phyloP scores from a whole-genome alignment of 2,797 vertebrate species.

The Brotula barbata region DNA sequence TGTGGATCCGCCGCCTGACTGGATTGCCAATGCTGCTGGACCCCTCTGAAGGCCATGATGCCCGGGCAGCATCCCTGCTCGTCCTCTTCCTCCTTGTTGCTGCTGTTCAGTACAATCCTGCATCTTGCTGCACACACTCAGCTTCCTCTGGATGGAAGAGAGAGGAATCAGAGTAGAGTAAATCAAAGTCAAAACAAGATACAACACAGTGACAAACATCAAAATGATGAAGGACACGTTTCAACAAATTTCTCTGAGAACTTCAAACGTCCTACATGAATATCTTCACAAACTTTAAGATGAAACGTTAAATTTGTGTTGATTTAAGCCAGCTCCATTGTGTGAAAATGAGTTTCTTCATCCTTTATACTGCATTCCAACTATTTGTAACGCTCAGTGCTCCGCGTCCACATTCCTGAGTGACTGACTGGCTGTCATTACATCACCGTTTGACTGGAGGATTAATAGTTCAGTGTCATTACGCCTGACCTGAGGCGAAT shows the following conservation, averaged over 20 bases:
- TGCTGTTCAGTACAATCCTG: conserved; percentile 89
- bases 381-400: conserved; percentile 55
- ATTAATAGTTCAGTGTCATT: conserved; percentile 73
- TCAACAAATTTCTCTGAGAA: too few relatives aligned
- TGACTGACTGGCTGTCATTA: conserved; percentile 71
- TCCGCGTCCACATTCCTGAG: conserved; percentile 66
- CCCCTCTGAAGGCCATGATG: conserved; percentile 76
- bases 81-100: conserved; percentile 82
- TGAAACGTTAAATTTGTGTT: too few relatives aligned
- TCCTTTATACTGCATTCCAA: conserved; percentile 54
- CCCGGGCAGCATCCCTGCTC: conserved; percentile 80
- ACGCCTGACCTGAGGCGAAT: conserved; percentile 70
- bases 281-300: too few relatives aligned
- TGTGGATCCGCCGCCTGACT: conserved; percentile 40
- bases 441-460: conserved; percentile 67
- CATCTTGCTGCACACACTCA: conserved; percentile 92
- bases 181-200: not conserved
- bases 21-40: conserved; percentile 20
- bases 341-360: conserved; percentile 44
- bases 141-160: conserved; percentile 81
- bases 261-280: too few relatives aligned
- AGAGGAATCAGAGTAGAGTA: conserved; percentile 1
- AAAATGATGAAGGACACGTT: too few relatives aligned
- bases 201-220: too few relatives aligned
- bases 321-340: not conserved